These are phyloP conservation scores for Muscicapa striata DNA, from an alignment of 2,797 vertebrate genomes.

Conservation along the genomic window DNA sequence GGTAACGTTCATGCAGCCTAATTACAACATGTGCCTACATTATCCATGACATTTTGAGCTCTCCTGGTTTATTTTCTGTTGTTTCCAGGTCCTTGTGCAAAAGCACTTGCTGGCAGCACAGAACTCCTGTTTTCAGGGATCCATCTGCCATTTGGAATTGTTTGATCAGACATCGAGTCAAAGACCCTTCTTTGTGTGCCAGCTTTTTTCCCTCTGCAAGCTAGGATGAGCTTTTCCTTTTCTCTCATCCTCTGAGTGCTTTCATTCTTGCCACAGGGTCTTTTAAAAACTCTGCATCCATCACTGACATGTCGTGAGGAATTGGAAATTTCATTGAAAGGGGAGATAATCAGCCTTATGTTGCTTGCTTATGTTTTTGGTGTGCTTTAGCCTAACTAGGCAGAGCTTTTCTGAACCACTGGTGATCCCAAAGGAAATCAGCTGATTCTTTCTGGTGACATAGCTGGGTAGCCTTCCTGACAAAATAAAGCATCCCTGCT, in stretches of 20 bases:
- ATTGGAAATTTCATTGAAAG: neutral
- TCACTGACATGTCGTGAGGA: conserved; percentile 6
- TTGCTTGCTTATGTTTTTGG: conserved; percentile 3
- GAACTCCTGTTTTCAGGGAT: neutral
- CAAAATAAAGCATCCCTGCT: conserved; percentile 1
- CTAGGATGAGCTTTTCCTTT: neutral
- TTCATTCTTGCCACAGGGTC: conserved; percentile 1
- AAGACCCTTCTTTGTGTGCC: neutral
- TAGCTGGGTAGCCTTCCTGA: conserved; percentile 39
- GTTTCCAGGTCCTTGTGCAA: conserved; percentile 3
- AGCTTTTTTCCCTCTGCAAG: neutral
- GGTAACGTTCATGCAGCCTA: neutral
- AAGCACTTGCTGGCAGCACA: conserved; percentile 10
- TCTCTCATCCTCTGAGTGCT: neutral
- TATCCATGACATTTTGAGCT: conserved; percentile 23
- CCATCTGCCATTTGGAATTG: conserved; percentile 17
- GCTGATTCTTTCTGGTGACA: conserved; percentile 19
- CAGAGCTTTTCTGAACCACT: neutral
- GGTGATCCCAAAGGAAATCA: conserved; percentile 46
- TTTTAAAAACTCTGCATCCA: neutral
- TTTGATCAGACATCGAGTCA: neutral
- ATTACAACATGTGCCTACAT: neutral
- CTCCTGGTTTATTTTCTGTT: conserved; percentile 32
- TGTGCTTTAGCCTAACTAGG: neutral
- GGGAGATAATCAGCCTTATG: conserved; percentile 32